These are phyloP conservation scores for Tragulus kanchil DNA, from an alignment of 2,113 vertebrate genomes.

Conservation along the genomic window DNA sequence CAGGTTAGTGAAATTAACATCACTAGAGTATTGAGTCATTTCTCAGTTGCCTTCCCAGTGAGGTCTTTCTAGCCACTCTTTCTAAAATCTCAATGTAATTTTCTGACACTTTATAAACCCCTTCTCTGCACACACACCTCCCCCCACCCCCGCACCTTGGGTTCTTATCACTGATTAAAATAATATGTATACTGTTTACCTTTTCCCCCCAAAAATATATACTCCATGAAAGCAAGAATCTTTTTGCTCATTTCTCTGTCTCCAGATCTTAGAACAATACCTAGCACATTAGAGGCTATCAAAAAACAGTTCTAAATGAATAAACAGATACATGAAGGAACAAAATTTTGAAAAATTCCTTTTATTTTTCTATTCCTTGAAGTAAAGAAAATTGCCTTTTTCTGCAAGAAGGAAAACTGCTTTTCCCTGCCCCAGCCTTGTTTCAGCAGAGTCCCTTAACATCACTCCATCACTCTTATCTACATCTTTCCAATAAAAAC, in stretches of 20 bases:
- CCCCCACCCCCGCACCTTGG: neutral
- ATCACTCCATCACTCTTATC: neutral
- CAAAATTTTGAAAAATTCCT: slow-evolving; percentile 40
- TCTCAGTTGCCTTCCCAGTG: neutral
- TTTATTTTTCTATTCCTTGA: slow-evolving; percentile 40
- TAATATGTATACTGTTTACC: neutral
- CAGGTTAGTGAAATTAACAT: neutral
- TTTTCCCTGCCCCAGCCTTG: neutral
- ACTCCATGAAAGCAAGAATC: neutral
- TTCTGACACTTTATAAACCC: neutral
- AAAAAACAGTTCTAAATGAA: neutral
- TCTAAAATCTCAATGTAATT: neutral
- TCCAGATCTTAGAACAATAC: neutral
- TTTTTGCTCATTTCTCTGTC: neutral
- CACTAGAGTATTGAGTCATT: neutral
- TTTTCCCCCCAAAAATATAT: neutral
- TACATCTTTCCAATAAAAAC: slow-evolving; percentile 23
- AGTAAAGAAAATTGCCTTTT: slow-evolving; percentile 41
- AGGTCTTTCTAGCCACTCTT: neutral
- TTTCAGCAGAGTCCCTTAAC: neutral
- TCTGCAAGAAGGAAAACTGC: slow-evolving; percentile 16
- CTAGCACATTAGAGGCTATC: neutral
- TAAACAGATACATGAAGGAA: neutral
- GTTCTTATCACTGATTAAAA: neutral
- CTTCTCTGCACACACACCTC: neutral